These are phyloP conservation scores for Monomorium pharaonis DNA, from an alignment of 1,140 invertebrate genomes.

Conservation along the genomic window DNA sequence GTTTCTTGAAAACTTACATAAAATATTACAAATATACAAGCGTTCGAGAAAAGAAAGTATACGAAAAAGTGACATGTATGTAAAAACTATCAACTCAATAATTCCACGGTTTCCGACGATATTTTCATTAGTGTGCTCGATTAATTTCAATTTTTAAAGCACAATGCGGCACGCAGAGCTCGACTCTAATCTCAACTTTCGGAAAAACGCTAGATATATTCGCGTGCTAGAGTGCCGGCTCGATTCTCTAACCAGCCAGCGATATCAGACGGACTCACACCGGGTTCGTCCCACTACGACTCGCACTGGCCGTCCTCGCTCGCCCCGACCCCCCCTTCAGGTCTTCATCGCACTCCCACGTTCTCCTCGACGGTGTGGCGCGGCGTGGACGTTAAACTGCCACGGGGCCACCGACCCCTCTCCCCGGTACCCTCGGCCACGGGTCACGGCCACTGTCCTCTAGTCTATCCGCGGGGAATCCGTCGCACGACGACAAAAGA, in stretches of 20 bases:
- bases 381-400: conserved; percentile 71
- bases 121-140: not conserved
- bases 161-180: no score
- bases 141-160: not conserved
- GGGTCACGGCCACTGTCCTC: conserved; percentile 84
- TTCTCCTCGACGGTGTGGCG: conserved; percentile 33
- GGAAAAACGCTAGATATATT: not conserved
- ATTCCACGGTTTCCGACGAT: not conserved
- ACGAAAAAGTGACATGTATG: not conserved
- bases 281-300: conserved; percentile 19
- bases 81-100: not conserved
- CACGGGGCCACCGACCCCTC: conserved; percentile 81
- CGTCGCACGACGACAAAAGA: conserved; percentile 61
- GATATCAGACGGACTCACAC: conserved; percentile 10
- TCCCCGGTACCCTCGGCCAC: conserved; percentile 74
- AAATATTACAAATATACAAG: not conserved
- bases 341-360: conserved; percentile 61
- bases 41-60: not conserved
- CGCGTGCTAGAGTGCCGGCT: not conserved
- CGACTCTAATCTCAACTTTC: not conserved
- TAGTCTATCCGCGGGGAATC: conserved; percentile 79
- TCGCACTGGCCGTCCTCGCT: not conserved
- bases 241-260: not conserved
- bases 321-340: not conserved
- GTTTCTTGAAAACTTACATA: not conserved